Conservation (phyloP, 2,113 vertebrate genomes). For the Myrmecobius fasciatus region DNA sequence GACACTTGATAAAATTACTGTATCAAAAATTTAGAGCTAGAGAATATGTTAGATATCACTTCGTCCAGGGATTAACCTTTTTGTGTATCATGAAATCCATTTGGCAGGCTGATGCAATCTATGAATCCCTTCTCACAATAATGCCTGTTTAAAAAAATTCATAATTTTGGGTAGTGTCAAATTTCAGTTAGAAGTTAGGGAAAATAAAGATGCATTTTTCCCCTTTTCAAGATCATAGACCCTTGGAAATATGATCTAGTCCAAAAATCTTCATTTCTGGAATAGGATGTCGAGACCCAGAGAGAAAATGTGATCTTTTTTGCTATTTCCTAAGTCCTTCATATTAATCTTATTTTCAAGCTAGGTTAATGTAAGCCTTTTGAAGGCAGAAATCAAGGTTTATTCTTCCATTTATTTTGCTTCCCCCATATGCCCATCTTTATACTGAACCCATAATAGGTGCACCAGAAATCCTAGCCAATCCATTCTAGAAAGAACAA, state of each 20-base stretch:
- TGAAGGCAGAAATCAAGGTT: background rate
- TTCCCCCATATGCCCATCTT: background rate
- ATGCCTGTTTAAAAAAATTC: background rate
- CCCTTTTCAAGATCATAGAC: background rate
- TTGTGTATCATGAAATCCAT: background rate
- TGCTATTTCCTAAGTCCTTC: background rate
- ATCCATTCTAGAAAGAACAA: background rate
- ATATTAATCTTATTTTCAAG: background rate
- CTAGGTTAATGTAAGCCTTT: background rate
- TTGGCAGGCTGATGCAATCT: background rate
- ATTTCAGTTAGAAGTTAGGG: background rate
- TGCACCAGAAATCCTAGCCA: background rate
- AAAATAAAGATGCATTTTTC: background rate
- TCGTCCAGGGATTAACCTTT: background rate
- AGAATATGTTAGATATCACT: background rate
- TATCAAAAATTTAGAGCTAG: background rate
- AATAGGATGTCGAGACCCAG: background rate
- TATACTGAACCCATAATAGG: background rate
- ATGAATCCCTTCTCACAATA: background rate
- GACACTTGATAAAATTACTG: background rate
- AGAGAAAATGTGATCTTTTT: background rate
- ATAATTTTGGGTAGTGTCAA: background rate
- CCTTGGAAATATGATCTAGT: background rate
- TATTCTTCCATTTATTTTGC: background rate
- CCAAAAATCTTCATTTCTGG: background rate